Evolutionary conservation across 2,113 vertebrate species (phyloP), one percentile per base, ranked within the genome.

Genomic region (Apus apus): DNA sequence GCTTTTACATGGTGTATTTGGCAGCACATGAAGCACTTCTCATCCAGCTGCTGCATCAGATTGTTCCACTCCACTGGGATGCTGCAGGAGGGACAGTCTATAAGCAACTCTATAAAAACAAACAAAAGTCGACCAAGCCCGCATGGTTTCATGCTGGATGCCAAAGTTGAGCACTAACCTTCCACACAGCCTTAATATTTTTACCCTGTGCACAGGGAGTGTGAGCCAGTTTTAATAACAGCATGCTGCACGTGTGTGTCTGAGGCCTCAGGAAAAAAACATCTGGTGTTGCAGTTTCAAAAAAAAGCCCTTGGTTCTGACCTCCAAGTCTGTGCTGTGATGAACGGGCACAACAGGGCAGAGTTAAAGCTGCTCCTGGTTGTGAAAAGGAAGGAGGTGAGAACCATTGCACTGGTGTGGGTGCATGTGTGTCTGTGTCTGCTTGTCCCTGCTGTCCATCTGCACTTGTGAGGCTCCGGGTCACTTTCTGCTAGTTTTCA

Each of bases 211-310:
- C 2, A 0, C 74, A 32, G 70, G 70, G 93, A 96, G 73, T 30
- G 60, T 32, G 85, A 93, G 73, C 83, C 85, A 93, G 85, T 61
- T 94, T 91, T 88, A 86, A 94, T 81, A 96, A 90, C 79, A 81
- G 81, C 9, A 19, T 11, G 64, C 82, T 94, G 87, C 90, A 94
- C 68, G 57, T 95, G 94, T 87, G 89, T 25, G 72, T 90, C 88
- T 87, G 94, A 94, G 88, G 92, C 85, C 82, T 83, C 83, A 18
- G 60, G 87, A 74, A 87, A 81, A 92, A 90, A 92, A 60, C 93
- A 93, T 90, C 96, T 95, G 94, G 83, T 30, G 72, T 32, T 86
- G 79, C 73, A 80, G 45, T 15, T 67, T 84, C 73, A 75, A 71
- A 70, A 64, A 64, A 65, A 66, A 87, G 48, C 85, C 66, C 54